Evolutionary conservation across 1,140 invertebrate species (phyloP), one percentile per base, ranked within the genome.

Genomic region (Hesperophylax magnus): DNA sequence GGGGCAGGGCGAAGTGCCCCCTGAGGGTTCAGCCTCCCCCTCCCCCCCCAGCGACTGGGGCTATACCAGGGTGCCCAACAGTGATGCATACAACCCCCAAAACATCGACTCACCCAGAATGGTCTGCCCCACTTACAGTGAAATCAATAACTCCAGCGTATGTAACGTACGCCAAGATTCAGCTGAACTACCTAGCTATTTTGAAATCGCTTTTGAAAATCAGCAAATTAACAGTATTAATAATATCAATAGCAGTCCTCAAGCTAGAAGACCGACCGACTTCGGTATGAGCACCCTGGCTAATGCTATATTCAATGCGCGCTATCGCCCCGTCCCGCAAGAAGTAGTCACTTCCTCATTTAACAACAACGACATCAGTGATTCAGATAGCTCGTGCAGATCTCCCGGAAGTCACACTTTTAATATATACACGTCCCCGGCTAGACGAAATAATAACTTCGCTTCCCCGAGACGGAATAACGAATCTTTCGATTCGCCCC

Each of bases 251-350:
- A 47, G 39, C 39, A 77, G 74, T 39, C 65, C 80, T 2, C 82
- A 80, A 22, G 71, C 61, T 0, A 39, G 82, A 61, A n/a, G 82
- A 27, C 82, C 82, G 22, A 84, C 80, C 15, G 82, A 84, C 71
- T 84, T 84, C 27, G 82, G 82, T 8, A 77, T 81, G 56, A 74
- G 82, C 47, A 56, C 80, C 9, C 63, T 84, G 0, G 80, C 77
- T 5, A 84, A 84, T 20, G 80, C 80, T 4, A 84, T 84, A n/a
- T 84, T 84, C 53, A 81, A 84, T 20, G 31, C 72, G 20, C 31
- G 82, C 34, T 84, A 84, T 81, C 65, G 80, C 20, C 82, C 82
- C 2, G 80, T 84, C 18, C 82, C 80, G 11, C 78, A 80, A 74
- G 56, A 79, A 17, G 77, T 67, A 6, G 39, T 60, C 9, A 74